Evolutionary conservation across 2,113 vertebrate species (phyloP).

Genomic region (Myiagra hebetior): DNA sequence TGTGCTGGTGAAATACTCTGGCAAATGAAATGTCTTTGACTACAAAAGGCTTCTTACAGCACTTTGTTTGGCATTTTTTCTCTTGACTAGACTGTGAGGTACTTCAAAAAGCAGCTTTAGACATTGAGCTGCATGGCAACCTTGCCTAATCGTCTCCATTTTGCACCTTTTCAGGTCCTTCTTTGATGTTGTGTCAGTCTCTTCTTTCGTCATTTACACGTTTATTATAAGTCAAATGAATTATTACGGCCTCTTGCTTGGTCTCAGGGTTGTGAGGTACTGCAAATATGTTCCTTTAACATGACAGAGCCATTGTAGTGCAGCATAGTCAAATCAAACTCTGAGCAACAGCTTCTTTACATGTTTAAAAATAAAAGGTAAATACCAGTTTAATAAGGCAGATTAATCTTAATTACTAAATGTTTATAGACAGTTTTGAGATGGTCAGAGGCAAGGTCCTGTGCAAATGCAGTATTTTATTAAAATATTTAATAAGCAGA

Average conservation of each 20-base stretch:
- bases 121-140: background rate
- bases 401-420: background rate
- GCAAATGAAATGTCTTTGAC: background rate
- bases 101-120: background rate
- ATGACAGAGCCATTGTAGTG: background rate
- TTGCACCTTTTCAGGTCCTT: background rate
- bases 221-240: background rate
- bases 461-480: slow-evolving; percentile 6
- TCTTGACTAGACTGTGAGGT: background rate
- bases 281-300: background rate
- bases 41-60: background rate
- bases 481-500: slow-evolving; percentile 37
- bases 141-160: background rate
- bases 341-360: background rate
- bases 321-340: background rate
- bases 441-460: background rate
- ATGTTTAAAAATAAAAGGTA: background rate
- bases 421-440: background rate
- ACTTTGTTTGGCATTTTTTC: background rate
- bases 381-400: background rate
- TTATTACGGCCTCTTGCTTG: background rate
- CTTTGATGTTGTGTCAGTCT: background rate
- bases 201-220: background rate
- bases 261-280: background rate
- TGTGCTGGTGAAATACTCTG: background rate